Conservation (phyloP, 2,888 invertebrate genomes). For the Crocallis elinguaria region DNA sequence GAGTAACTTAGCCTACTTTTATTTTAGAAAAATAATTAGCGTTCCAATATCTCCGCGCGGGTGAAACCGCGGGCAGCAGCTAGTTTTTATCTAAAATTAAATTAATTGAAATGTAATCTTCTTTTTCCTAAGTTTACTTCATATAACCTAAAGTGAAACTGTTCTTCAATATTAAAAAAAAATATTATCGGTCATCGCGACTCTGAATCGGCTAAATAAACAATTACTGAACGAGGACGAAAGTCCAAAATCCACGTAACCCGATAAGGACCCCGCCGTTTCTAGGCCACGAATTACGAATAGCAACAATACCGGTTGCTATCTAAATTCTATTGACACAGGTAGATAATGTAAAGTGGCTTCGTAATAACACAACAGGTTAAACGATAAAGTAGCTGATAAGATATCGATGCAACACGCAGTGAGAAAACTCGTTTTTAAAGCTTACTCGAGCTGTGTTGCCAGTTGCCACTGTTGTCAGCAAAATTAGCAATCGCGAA, state of each 20-base stretch:
- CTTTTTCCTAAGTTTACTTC: no score
- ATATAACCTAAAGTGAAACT: no score
- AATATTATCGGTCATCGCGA: background rate
- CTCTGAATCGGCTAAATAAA: background rate
- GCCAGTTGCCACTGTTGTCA: no score
- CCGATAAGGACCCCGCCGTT: background rate
- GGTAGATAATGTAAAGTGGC: conserved; percentile 22
- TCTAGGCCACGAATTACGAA: conserved; percentile 5
- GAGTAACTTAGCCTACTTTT: no score
- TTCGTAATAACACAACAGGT: conserved; percentile 33
- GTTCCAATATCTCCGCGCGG: no score
- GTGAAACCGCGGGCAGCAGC: no score
- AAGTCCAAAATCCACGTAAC: background rate
- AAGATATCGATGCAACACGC: conserved; percentile 33
- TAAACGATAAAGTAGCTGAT: conserved; percentile 26
- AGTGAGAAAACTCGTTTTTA: conserved; percentile 23
- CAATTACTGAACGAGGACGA: background rate
- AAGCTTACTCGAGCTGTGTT: conserved; percentile 18
- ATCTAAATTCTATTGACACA: conserved; percentile 30
- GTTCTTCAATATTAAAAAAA: no score
- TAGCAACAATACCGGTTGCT: conserved; percentile 12
- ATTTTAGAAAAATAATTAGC: no score
- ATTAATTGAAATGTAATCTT: no score
- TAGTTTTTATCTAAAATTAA: no score
- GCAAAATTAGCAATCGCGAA: no score